Percentiles rank a stretch among this genome's conserved stretches.
These are phyloP conservation scores for Baronia brevicornis DNA, from an alignment of 2,888 invertebrate species.

Conservation along the genomic window DNA sequence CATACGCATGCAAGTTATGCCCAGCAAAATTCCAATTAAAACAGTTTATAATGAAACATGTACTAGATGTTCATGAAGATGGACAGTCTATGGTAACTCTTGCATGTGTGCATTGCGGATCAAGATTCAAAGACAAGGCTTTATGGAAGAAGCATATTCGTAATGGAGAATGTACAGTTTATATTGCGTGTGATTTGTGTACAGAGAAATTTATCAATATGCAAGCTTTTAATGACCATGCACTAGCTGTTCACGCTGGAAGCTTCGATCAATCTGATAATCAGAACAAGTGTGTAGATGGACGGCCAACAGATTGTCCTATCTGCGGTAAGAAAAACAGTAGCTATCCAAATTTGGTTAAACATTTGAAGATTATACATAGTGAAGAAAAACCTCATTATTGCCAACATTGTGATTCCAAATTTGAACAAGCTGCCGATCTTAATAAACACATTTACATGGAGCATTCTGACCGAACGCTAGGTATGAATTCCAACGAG, in stretches of 20 bases:
- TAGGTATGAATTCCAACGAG: conserved; percentile 39
- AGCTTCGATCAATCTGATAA: conserved; percentile 56
- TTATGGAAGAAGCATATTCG: conserved; percentile 67
- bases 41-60: conserved; percentile 71
- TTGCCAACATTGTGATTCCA: conserved; percentile 76
- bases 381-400: conserved; percentile 68
- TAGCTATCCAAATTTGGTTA: conserved; percentile 73
- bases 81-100: conserved; percentile 59
- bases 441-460: conserved; percentile 76
- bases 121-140: conserved; percentile 59
- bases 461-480: conserved; percentile 68
- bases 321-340: conserved; percentile 73
- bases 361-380: conserved; percentile 72
- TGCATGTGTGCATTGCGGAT: conserved; percentile 61
- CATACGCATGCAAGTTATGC: conserved; percentile 67
- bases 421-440: conserved; percentile 71
- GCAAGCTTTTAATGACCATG: conserved; percentile 69
- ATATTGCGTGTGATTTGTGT: conserved; percentile 72
- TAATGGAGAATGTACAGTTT: conserved; percentile 75
- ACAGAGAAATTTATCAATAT: conserved; percentile 56
- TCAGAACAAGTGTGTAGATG: conserved; percentile 60
- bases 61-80: conserved; percentile 66
- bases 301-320: conserved; percentile 69
- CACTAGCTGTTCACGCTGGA: conserved; percentile 59
- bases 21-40: conserved; percentile 70